phyloP scores from a whole-genome alignment of 1,140 invertebrate genomes.

The Anastrepha obliqua region DNA sequence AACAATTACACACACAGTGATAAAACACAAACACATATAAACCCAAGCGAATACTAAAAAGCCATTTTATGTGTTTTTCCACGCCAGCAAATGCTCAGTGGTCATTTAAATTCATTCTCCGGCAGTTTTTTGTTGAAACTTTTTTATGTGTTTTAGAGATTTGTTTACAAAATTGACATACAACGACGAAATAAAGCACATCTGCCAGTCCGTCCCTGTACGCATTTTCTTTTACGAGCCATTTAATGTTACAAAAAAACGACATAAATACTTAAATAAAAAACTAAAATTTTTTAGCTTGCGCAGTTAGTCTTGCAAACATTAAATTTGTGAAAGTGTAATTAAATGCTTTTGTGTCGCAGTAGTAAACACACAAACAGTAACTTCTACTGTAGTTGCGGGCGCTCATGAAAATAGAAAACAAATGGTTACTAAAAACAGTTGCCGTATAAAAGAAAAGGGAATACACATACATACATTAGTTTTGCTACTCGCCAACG shows the following conservation, averaged over 20 bases:
- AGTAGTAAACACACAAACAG: background rate
- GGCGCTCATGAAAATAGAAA: background rate
- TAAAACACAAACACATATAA: background rate
- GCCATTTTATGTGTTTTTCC: background rate
- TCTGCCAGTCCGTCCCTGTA: background rate
- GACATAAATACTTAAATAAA: background rate
- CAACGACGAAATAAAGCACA: slow-evolving; percentile 28
- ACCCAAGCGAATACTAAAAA: background rate
- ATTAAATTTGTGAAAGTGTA: slow-evolving; percentile 43
- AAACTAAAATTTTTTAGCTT: background rate
- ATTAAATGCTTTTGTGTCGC: slow-evolving; percentile 11
- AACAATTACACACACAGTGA: too few species aligned
- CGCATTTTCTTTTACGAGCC: background rate
- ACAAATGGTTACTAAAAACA: background rate
- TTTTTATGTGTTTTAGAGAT: slow-evolving; percentile 47
- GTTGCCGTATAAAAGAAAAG: background rate
- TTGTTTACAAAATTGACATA: background rate
- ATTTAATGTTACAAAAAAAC: background rate
- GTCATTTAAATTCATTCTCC: background rate
- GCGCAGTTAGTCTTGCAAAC: background rate
- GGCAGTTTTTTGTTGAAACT: background rate
- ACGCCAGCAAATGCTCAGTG: background rate
- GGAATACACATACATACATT: background rate
- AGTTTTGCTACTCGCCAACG: background rate
- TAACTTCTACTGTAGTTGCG: background rate